phyloP scores from a whole-genome alignment of 1,140 invertebrate species.

The Heliothis virescens region DNA sequence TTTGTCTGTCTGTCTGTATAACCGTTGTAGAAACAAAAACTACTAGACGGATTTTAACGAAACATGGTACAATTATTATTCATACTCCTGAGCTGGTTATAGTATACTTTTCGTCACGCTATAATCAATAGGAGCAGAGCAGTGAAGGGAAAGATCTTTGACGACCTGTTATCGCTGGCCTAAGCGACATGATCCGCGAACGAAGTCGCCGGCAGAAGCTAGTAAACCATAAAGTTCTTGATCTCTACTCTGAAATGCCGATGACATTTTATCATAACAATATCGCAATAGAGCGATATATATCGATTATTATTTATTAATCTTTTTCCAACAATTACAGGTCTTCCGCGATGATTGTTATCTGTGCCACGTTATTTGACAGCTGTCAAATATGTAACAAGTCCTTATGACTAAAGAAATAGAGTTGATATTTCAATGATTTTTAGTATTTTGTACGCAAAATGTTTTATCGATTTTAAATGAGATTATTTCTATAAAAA shows the following conservation, averaged over 20 bases:
- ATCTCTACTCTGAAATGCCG: background rate
- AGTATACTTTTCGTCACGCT: no score
- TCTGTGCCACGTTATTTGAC: slow-evolving; percentile 7
- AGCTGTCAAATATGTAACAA: background rate
- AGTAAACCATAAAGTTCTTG: background rate
- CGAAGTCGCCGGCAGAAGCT: no score
- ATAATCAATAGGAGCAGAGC: no score
- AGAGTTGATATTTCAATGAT: slow-evolving; percentile 7
- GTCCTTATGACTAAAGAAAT: background rate
- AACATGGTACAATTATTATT: no score
- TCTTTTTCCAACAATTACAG: slow-evolving; percentile 3
- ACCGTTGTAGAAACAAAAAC: no score
- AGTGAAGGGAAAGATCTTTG: no score
- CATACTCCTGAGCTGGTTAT: no score
- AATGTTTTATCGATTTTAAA: background rate
- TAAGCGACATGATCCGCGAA: background rate
- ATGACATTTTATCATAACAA: slow-evolving; percentile 26
- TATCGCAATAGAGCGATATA: background rate
- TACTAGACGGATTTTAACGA: no score
- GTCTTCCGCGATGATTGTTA: slow-evolving; percentile 12
- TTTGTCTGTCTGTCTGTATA: no score
- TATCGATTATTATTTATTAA: slow-evolving; percentile 15
- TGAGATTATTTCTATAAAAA: slow-evolving; percentile 31
- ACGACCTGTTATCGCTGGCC: no score
- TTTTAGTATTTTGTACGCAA: slow-evolving; percentile 6